A percentile compares a stretch with the other conserved stretches of the same genome.
These are phyloP conservation scores for Clamator glandarius DNA, from an alignment of 2,797 vertebrate species.

Conservation along the genomic window DNA sequence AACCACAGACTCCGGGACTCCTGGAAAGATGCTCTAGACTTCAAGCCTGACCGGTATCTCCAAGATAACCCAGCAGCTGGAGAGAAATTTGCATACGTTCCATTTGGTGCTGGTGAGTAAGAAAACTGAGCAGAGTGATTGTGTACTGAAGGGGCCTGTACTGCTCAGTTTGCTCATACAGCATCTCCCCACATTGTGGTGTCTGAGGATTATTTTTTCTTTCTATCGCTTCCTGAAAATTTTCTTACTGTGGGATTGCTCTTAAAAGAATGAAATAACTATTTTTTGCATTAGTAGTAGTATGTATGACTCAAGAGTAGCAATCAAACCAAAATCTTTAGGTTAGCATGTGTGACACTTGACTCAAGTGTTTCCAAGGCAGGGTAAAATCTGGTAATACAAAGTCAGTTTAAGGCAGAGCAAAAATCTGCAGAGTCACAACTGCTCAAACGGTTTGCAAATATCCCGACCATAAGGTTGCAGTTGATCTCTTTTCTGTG, in stretches of 20 bases:
- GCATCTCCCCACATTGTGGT: neutral
- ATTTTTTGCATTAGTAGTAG: neutral
- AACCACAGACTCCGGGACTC: conserved; percentile 93
- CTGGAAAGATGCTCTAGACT: conserved; percentile 87
- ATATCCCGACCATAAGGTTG: accelerated
- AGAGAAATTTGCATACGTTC: conserved; percentile 94
- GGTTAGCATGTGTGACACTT: neutral
- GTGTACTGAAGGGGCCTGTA: neutral
- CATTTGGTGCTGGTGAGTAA: conserved; percentile 94
- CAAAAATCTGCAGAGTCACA: neutral
- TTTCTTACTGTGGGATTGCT: neutral
- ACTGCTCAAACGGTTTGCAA: neutral
- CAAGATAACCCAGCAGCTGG: conserved; percentile 86
- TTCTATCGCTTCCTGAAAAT: neutral
- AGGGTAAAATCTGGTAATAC: neutral
- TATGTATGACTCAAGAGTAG: neutral
- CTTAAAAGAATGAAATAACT: neutral
- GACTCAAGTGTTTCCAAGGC: neutral
- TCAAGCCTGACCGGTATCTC: conserved; percentile 91
- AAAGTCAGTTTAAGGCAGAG: neutral
- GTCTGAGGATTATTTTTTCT: neutral
- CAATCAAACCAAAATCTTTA: neutral
- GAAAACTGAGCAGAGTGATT: neutral
- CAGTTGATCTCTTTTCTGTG: neutral
- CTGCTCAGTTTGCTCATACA: accelerated